Evolutionary conservation across 1,140 invertebrate genomes (phyloP), one percentile per base, ranked within the genome.

Genomic region (Drosophila littoralis): DNA sequence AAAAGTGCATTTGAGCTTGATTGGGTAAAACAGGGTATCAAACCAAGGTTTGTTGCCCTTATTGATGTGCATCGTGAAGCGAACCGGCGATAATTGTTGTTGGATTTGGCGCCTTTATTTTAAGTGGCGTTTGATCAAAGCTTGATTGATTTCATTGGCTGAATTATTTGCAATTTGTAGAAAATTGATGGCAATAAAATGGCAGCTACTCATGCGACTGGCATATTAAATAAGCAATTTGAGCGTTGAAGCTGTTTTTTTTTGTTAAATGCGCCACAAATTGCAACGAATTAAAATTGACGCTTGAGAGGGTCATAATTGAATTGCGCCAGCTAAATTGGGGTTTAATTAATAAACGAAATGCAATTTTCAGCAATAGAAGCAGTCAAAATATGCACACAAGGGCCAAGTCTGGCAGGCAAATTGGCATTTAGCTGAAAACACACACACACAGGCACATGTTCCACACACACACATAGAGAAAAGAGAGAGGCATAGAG

Each of bases 331-430:
- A 73, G 38, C 57, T 58, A 70, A 88, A 83, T 88, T 89, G 79
- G 73, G 71, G 75, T 77, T 86, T 88, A 88, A 88, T 88, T 88
- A 89, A 88, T 89, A 88, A 83, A 83, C 67, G 73, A 81, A 89
- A 89, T 88, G 74, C 75, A 77, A 89, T 88, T 84, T 83, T 89
- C 67, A 77, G 52, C 65, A 72, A 13, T 46, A 50, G 9, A 45
- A 38, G 36, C 63, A 68, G 9, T 38, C 43, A 51, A 42, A 40
- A 55, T 46, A 57, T 54, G 63, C 46, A 79, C 66, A 58, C 45
- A 67, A 57, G 50, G 6, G 63, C 33, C 52, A 57, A 63, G 80
- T 75, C 79, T 89, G 80, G 50, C 72, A 74, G 65, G 61, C 71
- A 84, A 89, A 89, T 88, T 81, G 78, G 74, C 77, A 78, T 83